Conservation (phyloP, 1,140 invertebrate genomes). For the Drosophila fuyamai region DNA sequence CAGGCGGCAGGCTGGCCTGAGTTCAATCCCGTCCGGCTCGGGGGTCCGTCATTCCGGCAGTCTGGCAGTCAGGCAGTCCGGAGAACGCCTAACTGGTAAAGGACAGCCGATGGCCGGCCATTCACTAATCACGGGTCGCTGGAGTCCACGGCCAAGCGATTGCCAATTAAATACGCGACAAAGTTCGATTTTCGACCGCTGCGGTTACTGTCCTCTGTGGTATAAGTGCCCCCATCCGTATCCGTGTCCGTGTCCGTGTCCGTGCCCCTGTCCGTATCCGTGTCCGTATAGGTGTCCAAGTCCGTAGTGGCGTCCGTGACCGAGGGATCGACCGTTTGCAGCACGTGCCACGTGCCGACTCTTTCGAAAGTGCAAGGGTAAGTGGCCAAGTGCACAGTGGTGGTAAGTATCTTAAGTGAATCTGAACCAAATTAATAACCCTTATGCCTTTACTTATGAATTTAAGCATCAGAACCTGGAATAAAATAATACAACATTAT, state of each 20-base stretch:
- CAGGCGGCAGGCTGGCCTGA: conserved; percentile 12
- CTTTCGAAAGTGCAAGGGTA: conserved; percentile 35
- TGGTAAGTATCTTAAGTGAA: neutral
- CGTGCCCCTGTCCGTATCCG: conserved; percentile 44
- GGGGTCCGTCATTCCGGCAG: neutral
- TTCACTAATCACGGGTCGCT: conserved; percentile 8
- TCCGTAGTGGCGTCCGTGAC: conserved; percentile 54
- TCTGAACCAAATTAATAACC: neutral
- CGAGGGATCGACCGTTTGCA: conserved; percentile 57
- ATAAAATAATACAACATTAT: no score
- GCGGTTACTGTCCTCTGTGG: neutral
- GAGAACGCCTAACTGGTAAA: neutral
- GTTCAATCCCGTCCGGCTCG: conserved; percentile 8
- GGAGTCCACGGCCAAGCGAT: conserved; percentile 8
- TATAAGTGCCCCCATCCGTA: neutral
- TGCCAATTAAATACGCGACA: conserved; percentile 34
- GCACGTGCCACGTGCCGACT: conserved; percentile 51
- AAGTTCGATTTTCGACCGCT: conserved; percentile 28
- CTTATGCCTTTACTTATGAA: neutral
- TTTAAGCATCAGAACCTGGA: no score
- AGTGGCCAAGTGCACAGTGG: conserved; percentile 20
- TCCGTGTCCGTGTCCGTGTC: neutral
- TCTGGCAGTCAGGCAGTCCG: conserved; percentile 4
- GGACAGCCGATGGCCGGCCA: conserved; percentile 1
- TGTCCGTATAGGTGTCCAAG: conserved; percentile 23